Conservation (phyloP, 1,140 invertebrate genomes). For the Magallana angulata region DNA sequence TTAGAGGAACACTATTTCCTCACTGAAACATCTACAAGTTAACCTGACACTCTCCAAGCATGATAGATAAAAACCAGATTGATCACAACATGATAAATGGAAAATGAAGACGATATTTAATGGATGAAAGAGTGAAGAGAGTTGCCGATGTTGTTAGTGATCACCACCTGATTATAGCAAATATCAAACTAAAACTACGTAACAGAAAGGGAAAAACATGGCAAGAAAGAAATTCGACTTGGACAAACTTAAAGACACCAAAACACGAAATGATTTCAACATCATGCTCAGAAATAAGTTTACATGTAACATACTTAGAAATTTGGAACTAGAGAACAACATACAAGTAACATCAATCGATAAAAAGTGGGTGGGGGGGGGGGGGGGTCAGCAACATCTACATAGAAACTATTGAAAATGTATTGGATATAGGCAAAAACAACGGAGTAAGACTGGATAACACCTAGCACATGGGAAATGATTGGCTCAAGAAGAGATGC, state of each 20-base stretch:
- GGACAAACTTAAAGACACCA: slow-evolving; percentile 13
- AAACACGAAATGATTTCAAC: background rate
- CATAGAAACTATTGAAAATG: background rate
- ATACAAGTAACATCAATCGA: background rate
- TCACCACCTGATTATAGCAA: slow-evolving; percentile 25
- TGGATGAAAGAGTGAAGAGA: too few species aligned
- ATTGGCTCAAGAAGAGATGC: slow-evolving; percentile 32
- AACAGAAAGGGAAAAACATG: background rate
- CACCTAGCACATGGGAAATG: background rate
- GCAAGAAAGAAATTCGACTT: background rate
- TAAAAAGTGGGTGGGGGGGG: too few species aligned
- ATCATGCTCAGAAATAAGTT: slow-evolving; percentile 9
- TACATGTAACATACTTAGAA: slow-evolving; percentile 5
- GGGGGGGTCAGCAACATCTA: too few species aligned
- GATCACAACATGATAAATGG: too few species aligned
- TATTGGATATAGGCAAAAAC: slow-evolving; percentile 9
- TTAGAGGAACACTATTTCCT: slow-evolving; percentile 89
- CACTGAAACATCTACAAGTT: slow-evolving; percentile 61
- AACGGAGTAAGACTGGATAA: slow-evolving; percentile 19
- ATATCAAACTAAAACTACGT: slow-evolving; percentile 41
- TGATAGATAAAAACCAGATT: too few species aligned
- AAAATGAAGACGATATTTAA: too few species aligned
- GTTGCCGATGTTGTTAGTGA: too few species aligned
- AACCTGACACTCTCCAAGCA: slow-evolving; percentile 57
- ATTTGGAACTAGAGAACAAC: slow-evolving; percentile 9